phyloP scores from a whole-genome alignment of 1,140 invertebrate genomes.

The Goniozus legneri region DNA sequence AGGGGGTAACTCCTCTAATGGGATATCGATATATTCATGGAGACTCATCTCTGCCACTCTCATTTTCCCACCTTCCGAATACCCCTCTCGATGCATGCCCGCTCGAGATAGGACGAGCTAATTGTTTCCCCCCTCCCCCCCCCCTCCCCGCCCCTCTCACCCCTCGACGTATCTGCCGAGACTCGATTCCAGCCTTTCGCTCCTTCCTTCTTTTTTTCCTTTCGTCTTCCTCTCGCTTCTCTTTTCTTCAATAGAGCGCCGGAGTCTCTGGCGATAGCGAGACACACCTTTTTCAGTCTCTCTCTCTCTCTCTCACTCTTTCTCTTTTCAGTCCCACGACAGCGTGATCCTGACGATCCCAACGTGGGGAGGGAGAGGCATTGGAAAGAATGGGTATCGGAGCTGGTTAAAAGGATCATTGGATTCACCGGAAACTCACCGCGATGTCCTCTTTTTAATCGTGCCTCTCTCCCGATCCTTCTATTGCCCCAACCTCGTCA shows the following conservation, averaged over 20 bases:
- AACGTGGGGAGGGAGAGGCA: not conserved
- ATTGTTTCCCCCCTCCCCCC: constrained; percentile 24
- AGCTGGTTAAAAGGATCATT: constrained; percentile 18
- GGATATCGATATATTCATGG: constrained; percentile 49
- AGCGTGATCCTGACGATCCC: too few species aligned
- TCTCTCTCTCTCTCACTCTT: too few species aligned
- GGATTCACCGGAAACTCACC: constrained; percentile 10
- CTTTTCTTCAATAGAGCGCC: too few species aligned
- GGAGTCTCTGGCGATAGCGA: too few species aligned
- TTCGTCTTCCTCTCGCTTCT: not conserved
- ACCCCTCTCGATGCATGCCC: constrained; percentile 16
- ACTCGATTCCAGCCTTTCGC: too few species aligned
- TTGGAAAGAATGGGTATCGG: not conserved
- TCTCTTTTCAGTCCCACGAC: too few species aligned
- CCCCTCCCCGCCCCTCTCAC: constrained; percentile 1
- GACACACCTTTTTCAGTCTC: too few species aligned
- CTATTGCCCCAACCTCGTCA: not conserved
- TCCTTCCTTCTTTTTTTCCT: too few species aligned
- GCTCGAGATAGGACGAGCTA: constrained; percentile 24
- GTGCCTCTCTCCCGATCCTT: too few species aligned
- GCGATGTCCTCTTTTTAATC: too few species aligned
- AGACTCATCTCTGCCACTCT: constrained; percentile 29
- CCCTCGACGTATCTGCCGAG: not conserved
- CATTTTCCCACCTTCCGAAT: constrained; percentile 20
- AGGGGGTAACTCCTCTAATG: constrained; percentile 31